Evolutionary conservation across 2,888 invertebrate genomes (phyloP), one percentile per base, ranked within the genome.

Genomic region (Drosophila maculinotata): DNA sequence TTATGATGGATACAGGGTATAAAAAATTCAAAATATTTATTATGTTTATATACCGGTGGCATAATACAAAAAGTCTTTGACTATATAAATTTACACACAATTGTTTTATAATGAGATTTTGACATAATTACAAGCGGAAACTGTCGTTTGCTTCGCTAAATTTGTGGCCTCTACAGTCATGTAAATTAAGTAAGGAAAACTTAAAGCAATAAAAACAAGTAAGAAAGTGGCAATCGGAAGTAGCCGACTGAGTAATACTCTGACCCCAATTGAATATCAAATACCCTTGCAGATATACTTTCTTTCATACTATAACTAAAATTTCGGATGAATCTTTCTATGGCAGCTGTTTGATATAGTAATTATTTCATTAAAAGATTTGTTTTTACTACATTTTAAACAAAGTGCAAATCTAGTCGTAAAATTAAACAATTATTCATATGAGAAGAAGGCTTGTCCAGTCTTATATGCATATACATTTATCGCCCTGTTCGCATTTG

Each of bases 61-160:
- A 77, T 77, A 74, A 79, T 53, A 51, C 49, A 42, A 38, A 28
- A 56, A 51, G 39, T 52, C 54, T 51, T 48, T 62, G 44, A 51
- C 58, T 65, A 59, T 68, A 65, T 63, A 74, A 82, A 85, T 87
- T 82, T 62, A 83, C 83, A 87, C 79, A 87, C 86, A 84, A 85
- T 85, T 72, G 72, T 76, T 75, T 70, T 74, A 64, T 80, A 86
- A 80, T 54, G 51, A 69, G 58, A 84, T 82, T 87, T 78, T 67
- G 70, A 73, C 80, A 83, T 66, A 76, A 76, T 62, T 62, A 77
- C 69, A 63, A 79, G 48, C 80, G 85, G 83, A 85, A 82, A 60
- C 83, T 65, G 76, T 57, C 74, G 77, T 70, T 78, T 83, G 73
- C 53, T 60, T 60, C 66, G 65, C 66, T 65, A 72, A 83, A 80